Base-by-base conservation (phyloP, 2,888 invertebrate genomes). In the Agrotis clavis region DNA sequence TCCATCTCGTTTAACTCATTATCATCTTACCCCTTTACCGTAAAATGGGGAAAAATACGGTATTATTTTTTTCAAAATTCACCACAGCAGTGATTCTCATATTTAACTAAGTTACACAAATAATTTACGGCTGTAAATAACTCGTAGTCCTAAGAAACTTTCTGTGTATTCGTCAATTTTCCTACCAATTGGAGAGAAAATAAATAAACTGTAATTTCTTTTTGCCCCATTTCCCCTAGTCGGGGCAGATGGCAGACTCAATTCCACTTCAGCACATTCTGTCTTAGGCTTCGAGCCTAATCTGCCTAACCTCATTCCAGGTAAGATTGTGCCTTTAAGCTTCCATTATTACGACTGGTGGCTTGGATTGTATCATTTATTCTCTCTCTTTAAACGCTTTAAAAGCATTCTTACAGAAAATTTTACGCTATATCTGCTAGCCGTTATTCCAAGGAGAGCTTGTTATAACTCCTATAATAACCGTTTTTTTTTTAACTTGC, bases 171-270 rank as follows among this genome's bases (percentile, higher is more conserved):
- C 19, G 21, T 60, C 4, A 21, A 16, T 48, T 45, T 62, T 16
- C 16, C 35, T 7, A 13, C 1, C 4, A 6, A 45, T 74, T n/a
- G 2, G 14, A 48, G n/a, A 62, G 9, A n/a, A 51, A 61, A 41
- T 14, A 21, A 74, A 57, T 59, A 48, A 25, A n/a, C 5, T 48
- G 35, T 61, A 51, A 21, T 71, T 56, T 75, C 11, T 71, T 79
- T 76, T 62, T 81, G 45, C 53, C 57, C 64, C 25, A 50, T 77
- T 71, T 82, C 65, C 72, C 78, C 78, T 77, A 72, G 78, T 72
- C 47, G 59, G 78, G 72, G 51, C 72, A 68, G 82, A 82, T 72
- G 67, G 67, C 64, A 71, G 61, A 25, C 64, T 25, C 71, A 71
- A 71, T 71, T 61, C 71, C 61, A 53, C 77, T 50, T 53, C 78